Conservation (phyloP, 2,113 vertebrate species). For the Camelus bactrianus region DNA sequence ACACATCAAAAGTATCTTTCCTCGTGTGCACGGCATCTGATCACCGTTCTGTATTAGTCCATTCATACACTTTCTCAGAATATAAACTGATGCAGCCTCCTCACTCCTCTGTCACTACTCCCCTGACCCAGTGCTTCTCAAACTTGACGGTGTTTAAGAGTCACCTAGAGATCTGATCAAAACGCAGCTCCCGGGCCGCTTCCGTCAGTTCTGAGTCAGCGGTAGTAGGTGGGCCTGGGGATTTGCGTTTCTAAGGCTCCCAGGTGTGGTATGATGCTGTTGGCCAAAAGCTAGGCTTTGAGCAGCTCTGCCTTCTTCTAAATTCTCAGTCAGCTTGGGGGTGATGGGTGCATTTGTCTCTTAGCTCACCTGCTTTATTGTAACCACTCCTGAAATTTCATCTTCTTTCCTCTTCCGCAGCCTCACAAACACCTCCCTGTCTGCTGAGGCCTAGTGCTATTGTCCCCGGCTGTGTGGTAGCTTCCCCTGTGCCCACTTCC, state of each 20-base stretch:
- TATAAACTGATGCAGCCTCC: accelerated
- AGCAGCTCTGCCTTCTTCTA: not conserved
- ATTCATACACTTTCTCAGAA: not conserved
- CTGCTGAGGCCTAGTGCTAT: too few species aligned
- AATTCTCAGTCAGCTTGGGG: accelerated
- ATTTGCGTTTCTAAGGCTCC: not conserved
- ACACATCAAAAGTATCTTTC: not conserved
- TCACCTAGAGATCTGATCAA: not conserved
- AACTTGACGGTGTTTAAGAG: not conserved
- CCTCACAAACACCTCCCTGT: not conserved
- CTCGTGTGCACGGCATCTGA: not conserved
- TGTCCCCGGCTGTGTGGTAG: accelerated
- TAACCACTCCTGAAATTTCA: not conserved
- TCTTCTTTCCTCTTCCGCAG: not conserved
- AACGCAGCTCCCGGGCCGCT: not conserved
- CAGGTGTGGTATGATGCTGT: not conserved
- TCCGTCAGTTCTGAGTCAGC: not conserved
- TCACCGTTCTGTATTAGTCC: not conserved
- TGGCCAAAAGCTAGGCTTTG: not conserved
- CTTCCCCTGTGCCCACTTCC: accelerated
- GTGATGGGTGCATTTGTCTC: not conserved
- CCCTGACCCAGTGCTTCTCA: not conserved
- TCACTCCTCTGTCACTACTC: not conserved
- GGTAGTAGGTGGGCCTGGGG: not conserved
- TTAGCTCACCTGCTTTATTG: not conserved